Percentiles rank a stretch among this genome's conserved stretches.
phyloP scores from a whole-genome alignment of 2,888 invertebrate species.

The Hermodice carunculata region DNA sequence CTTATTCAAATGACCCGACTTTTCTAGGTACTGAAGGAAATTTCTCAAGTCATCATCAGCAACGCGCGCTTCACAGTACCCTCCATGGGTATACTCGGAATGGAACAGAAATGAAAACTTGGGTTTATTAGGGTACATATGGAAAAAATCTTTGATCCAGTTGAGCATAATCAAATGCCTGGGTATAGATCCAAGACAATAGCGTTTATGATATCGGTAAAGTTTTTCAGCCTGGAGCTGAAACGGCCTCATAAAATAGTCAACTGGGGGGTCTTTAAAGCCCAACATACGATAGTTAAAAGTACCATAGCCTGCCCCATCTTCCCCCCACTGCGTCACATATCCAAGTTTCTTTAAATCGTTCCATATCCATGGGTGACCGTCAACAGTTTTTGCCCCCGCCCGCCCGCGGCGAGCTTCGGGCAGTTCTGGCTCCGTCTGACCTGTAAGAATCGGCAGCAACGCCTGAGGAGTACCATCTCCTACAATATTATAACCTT shows the following conservation, averaged over 20 bases:
- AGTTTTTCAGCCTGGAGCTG: slow-evolving; percentile 73
- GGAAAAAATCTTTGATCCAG: slow-evolving; percentile 73
- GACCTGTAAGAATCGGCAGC: slow-evolving; percentile 46
- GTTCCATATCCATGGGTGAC: slow-evolving; percentile 89
- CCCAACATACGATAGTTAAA: slow-evolving; percentile 92
- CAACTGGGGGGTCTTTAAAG: slow-evolving; percentile 84
- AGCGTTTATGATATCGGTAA: slow-evolving; percentile 71
- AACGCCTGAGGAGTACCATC: slow-evolving; percentile 46
- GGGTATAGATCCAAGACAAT: slow-evolving; percentile 80
- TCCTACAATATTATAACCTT: slow-evolving; percentile 48
- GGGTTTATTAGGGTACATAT: slow-evolving; percentile 78
- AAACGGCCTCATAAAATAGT: slow-evolving; percentile 89
- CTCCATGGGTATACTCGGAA: slow-evolving; percentile 88
- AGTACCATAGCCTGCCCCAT: slow-evolving; percentile 85
- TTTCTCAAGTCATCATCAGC: slow-evolving; percentile 82
- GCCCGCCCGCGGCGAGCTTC: slow-evolving; percentile 81
- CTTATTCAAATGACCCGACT: slow-evolving; percentile 78
- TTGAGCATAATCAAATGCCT: slow-evolving; percentile 73
- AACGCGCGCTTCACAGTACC: slow-evolving; percentile 85
- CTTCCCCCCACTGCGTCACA: slow-evolving; percentile 86
- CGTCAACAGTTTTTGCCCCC: slow-evolving; percentile 77
- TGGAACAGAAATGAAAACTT: slow-evolving; percentile 91
- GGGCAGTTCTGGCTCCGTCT: slow-evolving; percentile 73
- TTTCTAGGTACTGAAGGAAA: slow-evolving; percentile 74
- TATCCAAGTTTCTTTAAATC: slow-evolving; percentile 75